Conservation (phyloP, 2,888 invertebrate species). For the Gastracanthus pulcherrimus region DNA sequence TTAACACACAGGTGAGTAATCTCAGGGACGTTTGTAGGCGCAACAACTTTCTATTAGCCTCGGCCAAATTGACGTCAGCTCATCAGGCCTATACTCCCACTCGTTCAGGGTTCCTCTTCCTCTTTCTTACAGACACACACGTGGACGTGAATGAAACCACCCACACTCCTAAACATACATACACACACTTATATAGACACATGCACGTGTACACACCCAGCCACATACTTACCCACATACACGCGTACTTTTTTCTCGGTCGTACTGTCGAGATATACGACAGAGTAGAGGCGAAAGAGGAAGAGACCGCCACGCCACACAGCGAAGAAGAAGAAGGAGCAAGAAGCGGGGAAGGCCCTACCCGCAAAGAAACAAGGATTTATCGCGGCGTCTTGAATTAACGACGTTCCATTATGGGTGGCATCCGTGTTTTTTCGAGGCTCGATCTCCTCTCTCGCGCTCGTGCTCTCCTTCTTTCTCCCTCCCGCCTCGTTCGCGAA, state of each 20-base stretch:
- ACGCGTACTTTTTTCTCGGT: neutral
- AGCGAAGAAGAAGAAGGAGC: too few species aligned
- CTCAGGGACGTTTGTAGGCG: neutral
- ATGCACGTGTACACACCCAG: neutral
- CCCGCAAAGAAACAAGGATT: slow-evolving; percentile 51
- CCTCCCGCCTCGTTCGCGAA: neutral
- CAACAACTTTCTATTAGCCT: neutral
- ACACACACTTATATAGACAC: neutral
- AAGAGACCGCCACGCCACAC: neutral
- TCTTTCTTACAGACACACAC: neutral
- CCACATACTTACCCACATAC: neutral
- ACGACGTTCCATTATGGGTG: slow-evolving; percentile 36
- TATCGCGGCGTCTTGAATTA: slow-evolving; percentile 51
- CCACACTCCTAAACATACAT: neutral
- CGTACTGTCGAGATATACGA: neutral
- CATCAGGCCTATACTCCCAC: too few species aligned
- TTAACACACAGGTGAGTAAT: neutral
- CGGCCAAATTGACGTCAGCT: neutral
- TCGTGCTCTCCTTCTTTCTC: neutral
- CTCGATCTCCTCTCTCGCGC: neutral
- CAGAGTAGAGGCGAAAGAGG: neutral
- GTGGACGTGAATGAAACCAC: neutral
- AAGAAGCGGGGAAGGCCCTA: neutral
- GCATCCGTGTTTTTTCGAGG: neutral
- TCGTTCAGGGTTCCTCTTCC: neutral